Base-by-base conservation (phyloP, 1,140 invertebrate species). In the Philopotamus ludificatus region DNA sequence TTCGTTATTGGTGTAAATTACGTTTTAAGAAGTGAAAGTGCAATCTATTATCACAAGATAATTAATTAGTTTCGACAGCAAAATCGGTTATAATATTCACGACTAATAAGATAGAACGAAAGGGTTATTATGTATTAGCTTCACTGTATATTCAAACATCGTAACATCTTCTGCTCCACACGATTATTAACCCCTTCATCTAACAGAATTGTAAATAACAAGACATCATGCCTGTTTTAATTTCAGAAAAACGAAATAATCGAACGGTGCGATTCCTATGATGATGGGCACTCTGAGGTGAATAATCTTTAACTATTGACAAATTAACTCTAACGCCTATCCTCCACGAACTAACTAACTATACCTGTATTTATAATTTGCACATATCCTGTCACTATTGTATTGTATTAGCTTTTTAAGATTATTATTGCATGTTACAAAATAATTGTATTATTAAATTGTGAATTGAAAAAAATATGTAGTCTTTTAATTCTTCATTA, bases 241-340 rank as follows among this genome's bases (percentile, higher is more conserved):
- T 70, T 70, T 70, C 68, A 70, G 68, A 70, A 63, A 23, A 70
- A 70, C 50, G 65, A 70, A 61, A 55, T 70, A 67, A 70, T 44
- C 45, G 65, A 66, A 57, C 64, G 68, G 51, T 70, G 60, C 65
- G 57, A 70, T 65, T 70, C 61, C 28, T 68, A 67, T 67, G 71
- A 72, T 41, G 71, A 72, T 42, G 68, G 68, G 39, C 68, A 72
- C 61, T 70, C 68, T 28, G 71, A 72, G 71, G 71, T 72, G 68
- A 68, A 67, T 70, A 70, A 67, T 67, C n/a, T 58, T 34, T 34
- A 22, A 62, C n/a, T n/a, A 62, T 62, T 50, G 54, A 60, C 44
- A 57, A n/a, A 57, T 41, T 57, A 57, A 57, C 34, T 42, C 12
- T 1, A 42, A 7, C 34, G 23, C 10, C 28, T 49, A 49, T 49